Evolutionary conservation across 2,113 vertebrate genomes (phyloP), one percentile per base, ranked within the genome.

Genomic region (Microtus oregoni): DNA sequence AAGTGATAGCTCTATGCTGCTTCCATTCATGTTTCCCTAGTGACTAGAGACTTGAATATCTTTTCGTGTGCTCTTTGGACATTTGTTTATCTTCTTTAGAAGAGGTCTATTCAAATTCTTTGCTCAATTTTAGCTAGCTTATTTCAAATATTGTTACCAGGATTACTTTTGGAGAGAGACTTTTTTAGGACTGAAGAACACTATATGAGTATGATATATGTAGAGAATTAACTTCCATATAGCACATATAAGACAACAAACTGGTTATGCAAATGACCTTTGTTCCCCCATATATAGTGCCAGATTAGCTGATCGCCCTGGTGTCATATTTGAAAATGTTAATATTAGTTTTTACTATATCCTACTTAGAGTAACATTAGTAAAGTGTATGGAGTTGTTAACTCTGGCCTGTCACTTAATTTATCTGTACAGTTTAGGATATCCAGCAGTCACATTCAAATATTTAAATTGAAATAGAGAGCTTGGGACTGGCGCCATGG

Each of bases 1-100:
- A 86, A 86, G 52, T 93, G 86, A 41, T 75, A 94, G 67, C 67
- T 91, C 35, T 38, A 68, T 92, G 47, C 72, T 41, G n/a, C 82
- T 96, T 94, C 89, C 52, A 75, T 68, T 97, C 70, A 28, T 38
- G 52, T 91, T 91, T 89, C 58, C 73, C 65, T 65, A 67, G 68
- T 96, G 73, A 85, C 30, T 83, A 68, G 83, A 86, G 41, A 67
- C 28, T 77, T 44, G 38, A 82, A 17, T 78, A 86, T 95, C 41
- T 90, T 96, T 93, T 87, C 41, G n/a, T 89, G 47, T 94, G 19
- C 47, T 97, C 95, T 26, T 83, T 94, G 83, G 47, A 35, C 38
- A 73, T 86, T 96, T 95, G 28, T 82, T 1, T 92, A 7, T 81
- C 41, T 44, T 67, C 28, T 95, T 90, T 83, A n/a, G 55, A 79